phyloP scores from a whole-genome alignment of 2,888 invertebrate genomes.

The Eristalis pertinax region DNA sequence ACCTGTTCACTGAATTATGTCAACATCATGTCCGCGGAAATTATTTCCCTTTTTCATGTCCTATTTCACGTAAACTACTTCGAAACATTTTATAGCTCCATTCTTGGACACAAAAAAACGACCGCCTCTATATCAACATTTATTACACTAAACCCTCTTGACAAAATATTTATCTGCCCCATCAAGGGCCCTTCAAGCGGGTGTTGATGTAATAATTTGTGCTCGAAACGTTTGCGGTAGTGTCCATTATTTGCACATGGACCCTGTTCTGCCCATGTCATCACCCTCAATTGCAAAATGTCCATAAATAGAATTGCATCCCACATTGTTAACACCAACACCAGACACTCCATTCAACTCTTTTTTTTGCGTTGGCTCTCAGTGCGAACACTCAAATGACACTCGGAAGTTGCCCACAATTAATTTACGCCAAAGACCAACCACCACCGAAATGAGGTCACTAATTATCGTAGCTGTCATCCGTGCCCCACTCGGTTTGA shows the following conservation, averaged over 20 bases:
- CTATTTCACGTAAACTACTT: no score
- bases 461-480: slow-evolving; percentile 40
- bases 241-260: background rate
- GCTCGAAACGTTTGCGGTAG: background rate
- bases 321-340: background rate
- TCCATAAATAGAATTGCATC: background rate
- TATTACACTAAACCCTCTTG: background rate
- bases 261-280: background rate
- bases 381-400: background rate
- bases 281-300: background rate
- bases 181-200: background rate
- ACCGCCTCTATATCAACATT: background rate
- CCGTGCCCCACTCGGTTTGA: background rate
- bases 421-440: slow-evolving; percentile 8
- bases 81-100: no score
- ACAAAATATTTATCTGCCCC: background rate
- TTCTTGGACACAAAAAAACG: no score
- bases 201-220: background rate
- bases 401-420: background rate
- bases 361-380: background rate
- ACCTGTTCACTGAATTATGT: no score
- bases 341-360: background rate
- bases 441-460: slow-evolving; percentile 7
- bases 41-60: no score
- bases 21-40: no score